Conservation (phyloP, 2,797 vertebrate genomes). For the Anabas testudineus region DNA sequence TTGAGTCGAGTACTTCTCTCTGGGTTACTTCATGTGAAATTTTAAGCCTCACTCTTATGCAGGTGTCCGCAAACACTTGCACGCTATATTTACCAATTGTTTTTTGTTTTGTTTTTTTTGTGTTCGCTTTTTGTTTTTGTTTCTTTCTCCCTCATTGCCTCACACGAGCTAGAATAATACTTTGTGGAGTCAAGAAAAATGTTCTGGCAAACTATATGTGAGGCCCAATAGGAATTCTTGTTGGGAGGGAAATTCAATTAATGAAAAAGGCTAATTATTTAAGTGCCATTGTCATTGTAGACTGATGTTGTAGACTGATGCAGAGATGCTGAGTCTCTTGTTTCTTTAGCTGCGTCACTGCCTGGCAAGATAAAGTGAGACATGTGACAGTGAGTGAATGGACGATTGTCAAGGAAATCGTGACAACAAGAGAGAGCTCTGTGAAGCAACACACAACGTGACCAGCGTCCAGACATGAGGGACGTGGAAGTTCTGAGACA, state of each 20-base stretch:
- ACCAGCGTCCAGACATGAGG: slow-evolving; percentile 28
- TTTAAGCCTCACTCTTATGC: not conserved
- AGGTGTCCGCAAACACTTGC: not conserved
- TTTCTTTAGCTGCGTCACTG: slow-evolving; percentile 57
- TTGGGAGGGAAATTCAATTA: not conserved
- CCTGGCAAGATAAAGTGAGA: slow-evolving; percentile 61
- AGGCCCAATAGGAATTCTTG: not conserved
- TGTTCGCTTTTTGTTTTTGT: not conserved
- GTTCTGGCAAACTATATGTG: too few relatives aligned
- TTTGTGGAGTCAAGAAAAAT: not conserved
- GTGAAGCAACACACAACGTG: slow-evolving; percentile 34
- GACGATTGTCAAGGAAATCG: slow-evolving; percentile 66
- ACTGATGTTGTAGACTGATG: slow-evolving; percentile 4
- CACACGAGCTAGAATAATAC: not conserved
- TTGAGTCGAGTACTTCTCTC: not conserved
- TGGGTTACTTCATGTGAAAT: not conserved
- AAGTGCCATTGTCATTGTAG: not conserved
- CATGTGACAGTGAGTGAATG: slow-evolving; percentile 72
- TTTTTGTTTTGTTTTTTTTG: not conserved
- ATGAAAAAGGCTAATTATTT: not conserved
- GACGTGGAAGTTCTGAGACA: slow-evolving; percentile 10
- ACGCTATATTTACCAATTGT: not conserved
- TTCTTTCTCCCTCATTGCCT: not conserved
- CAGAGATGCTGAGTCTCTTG: slow-evolving; percentile 16
- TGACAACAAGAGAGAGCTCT: slow-evolving; percentile 59